These are phyloP conservation scores for Melanophora roralis DNA, from an alignment of 2,888 invertebrate genomes.

Conservation along the genomic window DNA sequence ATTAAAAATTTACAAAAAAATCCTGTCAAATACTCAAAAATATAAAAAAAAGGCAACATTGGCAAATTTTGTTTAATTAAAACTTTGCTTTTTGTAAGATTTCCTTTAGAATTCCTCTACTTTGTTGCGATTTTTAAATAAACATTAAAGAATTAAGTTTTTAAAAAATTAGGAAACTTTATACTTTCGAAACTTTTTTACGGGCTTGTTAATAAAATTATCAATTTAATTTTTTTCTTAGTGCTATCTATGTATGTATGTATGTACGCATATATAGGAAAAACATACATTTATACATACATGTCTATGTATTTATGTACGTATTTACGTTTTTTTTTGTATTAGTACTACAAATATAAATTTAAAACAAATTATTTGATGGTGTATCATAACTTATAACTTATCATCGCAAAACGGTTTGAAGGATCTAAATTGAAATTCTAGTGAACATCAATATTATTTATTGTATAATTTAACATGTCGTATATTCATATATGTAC, in stretches of 20 bases:
- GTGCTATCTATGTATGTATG: not conserved
- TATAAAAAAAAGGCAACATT: no score
- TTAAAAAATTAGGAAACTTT: no score
- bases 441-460: constrained; percentile 58
- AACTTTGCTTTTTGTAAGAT: no score
- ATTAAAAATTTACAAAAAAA: no score
- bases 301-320: not conserved
- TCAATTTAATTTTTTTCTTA: no score
- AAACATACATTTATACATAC: not conserved
- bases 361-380: constrained; percentile 2
- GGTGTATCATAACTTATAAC: constrained; percentile 14
- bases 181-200: no score
- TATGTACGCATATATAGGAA: not conserved
- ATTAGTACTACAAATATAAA: constrained; percentile 25
- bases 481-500: not conserved
- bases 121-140: no score
- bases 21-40: no score
- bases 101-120: no score
- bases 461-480: constrained; percentile 43
- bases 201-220: no score
- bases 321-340: not conserved
- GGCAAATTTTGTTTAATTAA: no score
- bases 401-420: constrained; percentile 1
- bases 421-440: constrained; percentile 30
- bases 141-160: no score